phyloP scores from a whole-genome alignment of 2,888 invertebrate genomes.

The Pogonocherus hispidulus region DNA sequence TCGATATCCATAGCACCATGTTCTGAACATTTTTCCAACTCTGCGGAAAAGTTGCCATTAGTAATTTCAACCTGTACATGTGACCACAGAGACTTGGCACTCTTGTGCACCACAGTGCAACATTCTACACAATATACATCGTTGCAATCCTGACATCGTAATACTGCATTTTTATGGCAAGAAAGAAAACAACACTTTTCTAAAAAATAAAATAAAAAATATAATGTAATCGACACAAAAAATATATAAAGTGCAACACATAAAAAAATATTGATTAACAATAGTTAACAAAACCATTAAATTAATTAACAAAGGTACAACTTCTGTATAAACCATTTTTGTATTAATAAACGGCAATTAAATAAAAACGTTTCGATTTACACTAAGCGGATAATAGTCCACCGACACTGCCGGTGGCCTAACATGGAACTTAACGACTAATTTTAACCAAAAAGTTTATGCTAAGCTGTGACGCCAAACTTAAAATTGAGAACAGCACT shows the following conservation, averaged over 20 bases:
- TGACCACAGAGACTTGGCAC: constrained; percentile 60
- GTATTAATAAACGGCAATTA: too few species aligned
- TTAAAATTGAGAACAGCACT: too few species aligned
- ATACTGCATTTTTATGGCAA: constrained; percentile 56
- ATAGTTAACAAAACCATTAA: too few species aligned
- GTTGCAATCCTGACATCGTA: constrained; percentile 60
- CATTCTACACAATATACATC: constrained; percentile 60
- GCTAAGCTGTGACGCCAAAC: too few species aligned
- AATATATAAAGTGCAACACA: not conserved
- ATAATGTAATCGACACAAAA: not conserved
- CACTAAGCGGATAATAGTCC: too few species aligned
- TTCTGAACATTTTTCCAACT: constrained; percentile 51
- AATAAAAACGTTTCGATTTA: too few species aligned
- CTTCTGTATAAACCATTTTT: too few species aligned
- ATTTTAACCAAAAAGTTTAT: too few species aligned
- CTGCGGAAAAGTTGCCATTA: constrained; percentile 35
- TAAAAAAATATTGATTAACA: not conserved
- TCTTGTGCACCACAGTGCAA: constrained; percentile 61
- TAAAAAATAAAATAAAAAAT: constrained; percentile 34
- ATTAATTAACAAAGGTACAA: too few species aligned
- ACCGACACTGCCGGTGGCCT: too few species aligned
- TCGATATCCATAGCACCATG: constrained; percentile 61
- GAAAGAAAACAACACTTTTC: constrained; percentile 52
- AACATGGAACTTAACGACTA: too few species aligned
- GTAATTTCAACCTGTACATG: constrained; percentile 56